Percentiles rank a stretch among this genome's conserved stretches.
These are phyloP conservation scores for Dynastes hyllus DNA, from an alignment of 2,888 invertebrate species.

Conservation along the genomic window DNA sequence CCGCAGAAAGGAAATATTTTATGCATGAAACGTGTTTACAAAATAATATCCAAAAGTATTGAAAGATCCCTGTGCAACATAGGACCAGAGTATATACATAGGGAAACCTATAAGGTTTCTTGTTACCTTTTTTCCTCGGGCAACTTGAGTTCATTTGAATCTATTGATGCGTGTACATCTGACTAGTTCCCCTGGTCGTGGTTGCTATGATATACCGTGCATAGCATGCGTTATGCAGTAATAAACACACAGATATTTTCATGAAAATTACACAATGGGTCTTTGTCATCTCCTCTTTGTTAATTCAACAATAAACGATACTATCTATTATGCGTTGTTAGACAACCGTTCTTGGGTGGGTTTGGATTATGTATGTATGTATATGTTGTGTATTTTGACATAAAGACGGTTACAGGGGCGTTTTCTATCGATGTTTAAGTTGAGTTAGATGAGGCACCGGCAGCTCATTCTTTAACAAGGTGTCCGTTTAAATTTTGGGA, in stretches of 20 bases:
- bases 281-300: constrained; percentile 62
- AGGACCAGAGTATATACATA: constrained; percentile 14
- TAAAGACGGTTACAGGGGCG: constrained; percentile 19
- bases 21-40: constrained; percentile 46
- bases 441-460: no score
- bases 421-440: not conserved
- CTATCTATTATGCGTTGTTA: constrained; percentile 60
- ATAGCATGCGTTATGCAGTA: constrained; percentile 59
- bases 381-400: not conserved
- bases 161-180: constrained; percentile 55
- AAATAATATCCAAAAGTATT: constrained; percentile 42
- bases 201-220: constrained; percentile 45
- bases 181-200: constrained; percentile 45
- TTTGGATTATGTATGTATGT: not conserved
- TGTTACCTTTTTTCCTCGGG: constrained; percentile 42
- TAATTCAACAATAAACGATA: constrained; percentile 62
- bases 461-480: no score
- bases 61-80: constrained; percentile 29
- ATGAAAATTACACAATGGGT: constrained; percentile 61
- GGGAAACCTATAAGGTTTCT: constrained; percentile 31
- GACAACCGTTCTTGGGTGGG: constrained; percentile 50
- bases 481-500: no score
- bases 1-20: constrained; percentile 34
- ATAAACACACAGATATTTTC: constrained; percentile 58
- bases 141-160: constrained; percentile 41